Conservation (phyloP, 2,113 vertebrate species). For the Ramphastos sulfuratus region DNA sequence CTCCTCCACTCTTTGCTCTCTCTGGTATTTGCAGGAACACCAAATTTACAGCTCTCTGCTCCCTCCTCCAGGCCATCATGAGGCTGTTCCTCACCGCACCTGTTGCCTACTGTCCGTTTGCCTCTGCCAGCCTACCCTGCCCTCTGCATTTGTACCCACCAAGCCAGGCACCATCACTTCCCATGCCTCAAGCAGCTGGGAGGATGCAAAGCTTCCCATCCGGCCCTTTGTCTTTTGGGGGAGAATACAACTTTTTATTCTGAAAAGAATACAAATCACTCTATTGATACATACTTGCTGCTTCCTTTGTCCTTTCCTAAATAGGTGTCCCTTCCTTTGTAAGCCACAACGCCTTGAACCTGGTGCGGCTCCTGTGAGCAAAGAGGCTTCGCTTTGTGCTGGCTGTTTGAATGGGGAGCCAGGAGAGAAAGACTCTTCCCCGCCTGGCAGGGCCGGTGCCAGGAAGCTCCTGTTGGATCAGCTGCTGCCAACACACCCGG, state of each 20-base stretch:
- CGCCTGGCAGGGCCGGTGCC: background rate
- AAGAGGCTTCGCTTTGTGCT: background rate
- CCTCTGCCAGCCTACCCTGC: background rate
- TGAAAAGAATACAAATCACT: background rate
- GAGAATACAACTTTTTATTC: background rate
- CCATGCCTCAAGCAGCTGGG: rapidly evolving
- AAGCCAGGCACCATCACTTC: background rate
- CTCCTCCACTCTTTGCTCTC: background rate
- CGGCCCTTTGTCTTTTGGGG: background rate
- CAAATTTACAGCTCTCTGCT: background rate
- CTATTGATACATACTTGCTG: background rate
- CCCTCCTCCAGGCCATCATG: background rate
- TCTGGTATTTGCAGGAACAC: background rate
- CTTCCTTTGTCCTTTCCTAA: background rate
- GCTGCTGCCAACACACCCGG: background rate
- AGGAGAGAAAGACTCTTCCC: background rate
- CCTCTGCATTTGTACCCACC: background rate
- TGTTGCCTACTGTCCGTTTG: rapidly evolving
- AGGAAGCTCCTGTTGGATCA: background rate
- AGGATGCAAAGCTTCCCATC: background rate
- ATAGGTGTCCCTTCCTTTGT: background rate
- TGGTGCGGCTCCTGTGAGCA: background rate
- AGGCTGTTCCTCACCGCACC: background rate
- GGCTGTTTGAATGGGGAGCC: background rate
- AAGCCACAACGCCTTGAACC: rapidly evolving